A percentile compares a stretch with the other conserved stretches of the same genome.
Conservation (phyloP, 2,113 vertebrate genomes). For the Camarhynchus parvulus region DNA sequence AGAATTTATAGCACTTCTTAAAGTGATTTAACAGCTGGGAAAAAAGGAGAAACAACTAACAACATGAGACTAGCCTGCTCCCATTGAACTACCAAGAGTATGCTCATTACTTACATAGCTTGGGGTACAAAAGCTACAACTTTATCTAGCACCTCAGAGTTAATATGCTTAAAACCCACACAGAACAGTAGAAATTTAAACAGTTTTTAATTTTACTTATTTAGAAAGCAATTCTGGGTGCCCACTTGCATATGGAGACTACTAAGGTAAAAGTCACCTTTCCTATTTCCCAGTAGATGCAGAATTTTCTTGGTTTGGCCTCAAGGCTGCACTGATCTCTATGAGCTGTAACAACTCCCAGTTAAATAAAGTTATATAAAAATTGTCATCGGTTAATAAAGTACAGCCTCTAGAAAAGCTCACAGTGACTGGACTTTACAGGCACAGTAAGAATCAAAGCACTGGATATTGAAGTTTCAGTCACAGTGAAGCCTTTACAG, state of each 20-base stretch:
- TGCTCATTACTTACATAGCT: background rate
- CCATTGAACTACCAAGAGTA: background rate
- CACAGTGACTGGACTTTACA: background rate
- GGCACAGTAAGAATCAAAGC: background rate
- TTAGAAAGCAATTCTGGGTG: background rate
- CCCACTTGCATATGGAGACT: background rate
- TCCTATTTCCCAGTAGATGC: background rate
- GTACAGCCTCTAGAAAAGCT: background rate
- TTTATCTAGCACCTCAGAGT: background rate
- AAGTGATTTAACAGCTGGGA: slow-evolving; percentile 3
- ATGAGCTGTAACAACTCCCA: background rate
- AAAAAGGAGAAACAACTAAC: background rate
- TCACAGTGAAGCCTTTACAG: background rate
- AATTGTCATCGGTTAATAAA: background rate
- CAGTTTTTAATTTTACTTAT: background rate
- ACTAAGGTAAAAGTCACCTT: background rate
- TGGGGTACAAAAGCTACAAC: background rate
- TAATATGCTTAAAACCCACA: background rate
- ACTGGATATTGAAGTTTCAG: background rate
- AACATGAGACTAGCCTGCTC: background rate
- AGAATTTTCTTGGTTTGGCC: background rate
- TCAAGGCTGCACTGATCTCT: background rate
- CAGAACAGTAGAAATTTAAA: background rate
- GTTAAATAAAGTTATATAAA: background rate
- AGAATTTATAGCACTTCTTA: background rate